These are phyloP conservation scores for Mustela lutreola DNA, from an alignment of 2,113 vertebrate genomes.

Conservation along the genomic window DNA sequence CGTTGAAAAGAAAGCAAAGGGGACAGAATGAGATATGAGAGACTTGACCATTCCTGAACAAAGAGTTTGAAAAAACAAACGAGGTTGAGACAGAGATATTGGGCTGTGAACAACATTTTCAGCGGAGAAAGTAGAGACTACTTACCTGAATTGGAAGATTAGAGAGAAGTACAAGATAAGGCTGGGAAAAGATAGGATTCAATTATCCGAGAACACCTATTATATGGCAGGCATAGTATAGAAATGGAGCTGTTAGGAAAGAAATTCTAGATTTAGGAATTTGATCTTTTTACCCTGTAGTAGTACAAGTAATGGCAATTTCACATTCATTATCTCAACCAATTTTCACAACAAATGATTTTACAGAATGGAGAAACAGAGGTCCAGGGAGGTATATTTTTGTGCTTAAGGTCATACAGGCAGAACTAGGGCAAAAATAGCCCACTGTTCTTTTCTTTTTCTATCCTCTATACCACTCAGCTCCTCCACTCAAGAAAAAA, in stretches of 20 bases:
- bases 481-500: slow-evolving; percentile 44
- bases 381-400: background rate
- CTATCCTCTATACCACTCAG: background rate
- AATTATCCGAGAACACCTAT: slow-evolving; percentile 14
- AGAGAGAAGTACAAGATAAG: slow-evolving; percentile 30
- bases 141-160: background rate
- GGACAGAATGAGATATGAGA: background rate
- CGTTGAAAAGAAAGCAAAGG: background rate
- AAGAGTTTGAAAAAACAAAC: background rate
- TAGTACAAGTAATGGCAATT: slow-evolving; percentile 18
- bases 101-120: background rate
- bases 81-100: background rate
- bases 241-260: slow-evolving; percentile 27
- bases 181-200: background rate
- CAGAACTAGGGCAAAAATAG: background rate
- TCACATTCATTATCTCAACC: slow-evolving; percentile 15
- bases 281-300: background rate
- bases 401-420: background rate
- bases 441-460: background rate
- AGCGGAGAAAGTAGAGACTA: background rate
- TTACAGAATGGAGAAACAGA: background rate
- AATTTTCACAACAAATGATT: slow-evolving; percentile 39
- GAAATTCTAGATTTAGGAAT: slow-evolving; percentile 33
- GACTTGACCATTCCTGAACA: background rate
- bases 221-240: background rate